Conservation (phyloP, 1,140 invertebrate species). For the Trinorchestia longiramus region DNA sequence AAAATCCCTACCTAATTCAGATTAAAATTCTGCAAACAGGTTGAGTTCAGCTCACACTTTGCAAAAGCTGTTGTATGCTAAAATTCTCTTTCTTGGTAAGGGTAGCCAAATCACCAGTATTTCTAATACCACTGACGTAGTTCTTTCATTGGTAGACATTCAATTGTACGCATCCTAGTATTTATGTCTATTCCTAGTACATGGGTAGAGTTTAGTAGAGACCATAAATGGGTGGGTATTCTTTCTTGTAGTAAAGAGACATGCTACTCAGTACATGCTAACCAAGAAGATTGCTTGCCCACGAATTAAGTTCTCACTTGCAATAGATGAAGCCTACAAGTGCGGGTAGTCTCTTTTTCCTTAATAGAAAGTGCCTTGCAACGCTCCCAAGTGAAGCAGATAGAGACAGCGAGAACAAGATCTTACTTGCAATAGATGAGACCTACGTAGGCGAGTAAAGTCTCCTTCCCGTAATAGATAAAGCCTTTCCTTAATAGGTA, state of each 20-base stretch:
- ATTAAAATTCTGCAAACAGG: no score
- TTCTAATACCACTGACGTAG: no score
- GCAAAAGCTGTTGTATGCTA: no score
- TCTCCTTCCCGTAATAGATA: constrained; percentile 34
- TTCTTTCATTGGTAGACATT: no score
- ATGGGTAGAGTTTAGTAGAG: no score
- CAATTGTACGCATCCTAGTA: no score
- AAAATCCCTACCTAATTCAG: no score
- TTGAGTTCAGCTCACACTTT: no score
- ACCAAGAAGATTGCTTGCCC: not conserved
- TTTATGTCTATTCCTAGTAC: no score
- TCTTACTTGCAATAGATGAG: not conserved
- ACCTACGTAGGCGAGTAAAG: not conserved
- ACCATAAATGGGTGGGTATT: not conserved
- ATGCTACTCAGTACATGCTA: not conserved
- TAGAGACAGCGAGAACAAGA: not conserved
- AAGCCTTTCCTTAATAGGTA: constrained; percentile 8
- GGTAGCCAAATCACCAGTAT: no score
- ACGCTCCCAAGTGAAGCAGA: not conserved
- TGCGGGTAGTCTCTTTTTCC: not conserved
- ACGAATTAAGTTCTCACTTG: not conserved
- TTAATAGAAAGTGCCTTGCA: not conserved
- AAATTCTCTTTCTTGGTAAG: no score
- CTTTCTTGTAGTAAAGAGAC: not conserved
- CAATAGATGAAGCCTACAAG: not conserved